A percentile compares a stretch with the other conserved stretches of the same genome.
Conservation (phyloP, 2,888 invertebrate genomes). For the Griposia aprilina region DNA sequence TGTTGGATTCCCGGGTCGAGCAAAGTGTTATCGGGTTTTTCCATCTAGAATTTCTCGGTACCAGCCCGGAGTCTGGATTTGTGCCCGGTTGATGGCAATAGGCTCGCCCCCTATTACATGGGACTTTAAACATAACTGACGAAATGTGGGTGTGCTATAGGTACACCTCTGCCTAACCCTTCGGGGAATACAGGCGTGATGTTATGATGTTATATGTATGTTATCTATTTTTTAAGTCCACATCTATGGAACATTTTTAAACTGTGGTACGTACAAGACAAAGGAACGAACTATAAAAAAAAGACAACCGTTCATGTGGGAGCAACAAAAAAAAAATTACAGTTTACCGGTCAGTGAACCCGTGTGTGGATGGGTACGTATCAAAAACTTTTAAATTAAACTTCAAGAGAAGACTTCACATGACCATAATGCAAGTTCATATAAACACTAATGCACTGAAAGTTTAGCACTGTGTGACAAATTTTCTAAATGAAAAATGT, state of each 20-base stretch:
- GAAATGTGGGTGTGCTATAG: no score
- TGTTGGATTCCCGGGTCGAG: no score
- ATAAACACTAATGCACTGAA: slow-evolving; percentile 74
- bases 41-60: no score
- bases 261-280: background rate
- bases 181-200: no score
- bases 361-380: slow-evolving; percentile 36
- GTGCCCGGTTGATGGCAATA: no score
- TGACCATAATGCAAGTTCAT: slow-evolving; percentile 71
- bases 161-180: no score
- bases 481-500: slow-evolving; percentile 78
- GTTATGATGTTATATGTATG: no score
- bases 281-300: slow-evolving; percentile 3
- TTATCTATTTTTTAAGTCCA: background rate
- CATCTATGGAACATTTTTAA: background rate
- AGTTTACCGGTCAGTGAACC: slow-evolving; percentile 70
- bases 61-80: no score
- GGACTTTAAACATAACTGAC: no score
- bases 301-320: slow-evolving; percentile 12
- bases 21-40: no score
- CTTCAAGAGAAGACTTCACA: slow-evolving; percentile 72
- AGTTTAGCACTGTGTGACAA: slow-evolving; percentile 72
- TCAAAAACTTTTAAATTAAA: slow-evolving; percentile 82
- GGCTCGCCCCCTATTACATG: no score
- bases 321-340: slow-evolving; percentile 61